These are phyloP conservation scores for Hippopotamus amphibius DNA, from an alignment of 2,113 vertebrate species.

Conservation along the genomic window DNA sequence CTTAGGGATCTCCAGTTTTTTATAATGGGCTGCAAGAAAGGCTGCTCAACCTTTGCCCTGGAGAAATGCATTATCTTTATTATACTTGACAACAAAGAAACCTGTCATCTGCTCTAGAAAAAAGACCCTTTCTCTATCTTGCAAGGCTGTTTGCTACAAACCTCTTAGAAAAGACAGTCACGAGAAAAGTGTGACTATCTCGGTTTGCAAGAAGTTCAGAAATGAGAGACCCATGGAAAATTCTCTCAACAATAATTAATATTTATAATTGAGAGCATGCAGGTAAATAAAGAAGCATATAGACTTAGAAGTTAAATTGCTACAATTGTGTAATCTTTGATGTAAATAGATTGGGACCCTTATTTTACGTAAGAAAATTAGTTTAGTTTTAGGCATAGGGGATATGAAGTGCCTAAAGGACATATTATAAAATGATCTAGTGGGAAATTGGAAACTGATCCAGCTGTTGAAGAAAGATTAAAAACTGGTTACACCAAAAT, in stretches of 20 bases:
- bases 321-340: background rate
- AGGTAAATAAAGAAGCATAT: background rate
- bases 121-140: background rate
- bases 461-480: background rate
- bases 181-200: background rate
- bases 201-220: background rate
- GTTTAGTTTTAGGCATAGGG: background rate
- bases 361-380: background rate
- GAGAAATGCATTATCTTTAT: conserved; percentile 39
- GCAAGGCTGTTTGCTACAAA: background rate
- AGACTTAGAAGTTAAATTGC: background rate
- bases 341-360: background rate
- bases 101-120: background rate
- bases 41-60: background rate
- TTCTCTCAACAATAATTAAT: background rate
- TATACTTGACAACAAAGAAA: conserved; percentile 17
- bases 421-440: background rate
- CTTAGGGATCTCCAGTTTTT: background rate
- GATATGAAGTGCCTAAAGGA: background rate
- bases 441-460: background rate
- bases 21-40: background rate
- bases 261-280: background rate
- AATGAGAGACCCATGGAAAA: background rate
- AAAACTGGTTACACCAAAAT: background rate
- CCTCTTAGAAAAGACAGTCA: background rate